Percentiles rank a stretch among this genome's conserved stretches.
These are phyloP conservation scores for Bellardia bayeri DNA, from an alignment of 2,888 invertebrate species.

Conservation along the genomic window DNA sequence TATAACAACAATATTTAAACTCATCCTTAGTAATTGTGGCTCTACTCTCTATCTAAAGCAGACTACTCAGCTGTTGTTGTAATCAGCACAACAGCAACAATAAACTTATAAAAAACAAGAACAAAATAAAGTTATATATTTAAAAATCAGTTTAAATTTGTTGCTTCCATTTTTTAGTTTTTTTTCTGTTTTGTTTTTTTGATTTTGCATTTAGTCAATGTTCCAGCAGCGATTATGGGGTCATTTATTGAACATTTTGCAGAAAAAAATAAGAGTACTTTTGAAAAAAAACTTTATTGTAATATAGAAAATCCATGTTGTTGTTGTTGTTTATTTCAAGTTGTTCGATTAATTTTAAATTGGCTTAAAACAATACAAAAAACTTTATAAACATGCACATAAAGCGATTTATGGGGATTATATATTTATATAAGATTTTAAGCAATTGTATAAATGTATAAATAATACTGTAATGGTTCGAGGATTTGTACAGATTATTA, in stretches of 20 bases:
- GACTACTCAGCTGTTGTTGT: not conserved
- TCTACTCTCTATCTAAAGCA: not conserved
- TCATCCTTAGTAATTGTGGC: not conserved
- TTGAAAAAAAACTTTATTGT: conserved; percentile 18
- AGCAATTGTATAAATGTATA: conserved; percentile 30
- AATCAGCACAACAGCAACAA: not conserved
- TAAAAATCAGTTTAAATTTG: conserved; percentile 36
- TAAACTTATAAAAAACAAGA: not conserved
- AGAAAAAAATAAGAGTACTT: conserved; percentile 9
- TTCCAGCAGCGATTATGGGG: conserved; percentile 39
- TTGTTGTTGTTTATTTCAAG: conserved; percentile 6
- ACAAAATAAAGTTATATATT: conserved; percentile 14
- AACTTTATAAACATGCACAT: conserved; percentile 45
- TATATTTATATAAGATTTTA: conserved; percentile 40
- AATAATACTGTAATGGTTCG: conserved; percentile 27
- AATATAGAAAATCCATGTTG: not conserved
- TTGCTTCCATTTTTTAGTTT: not conserved
- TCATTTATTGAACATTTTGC: conserved; percentile 58
- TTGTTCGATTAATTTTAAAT: conserved; percentile 60
- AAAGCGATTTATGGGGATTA: conserved; percentile 60
- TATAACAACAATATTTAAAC: not conserved
- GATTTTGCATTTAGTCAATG: conserved; percentile 21
- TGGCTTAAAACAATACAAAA: conserved; percentile 60
- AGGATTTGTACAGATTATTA: conserved; percentile 10
- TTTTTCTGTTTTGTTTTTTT: not conserved